Evolutionary conservation across 64 coral and sea anemone species (phyloP), one percentile per base, ranked within the genome.

Genomic region (Actinia tenebrosa): DNA sequence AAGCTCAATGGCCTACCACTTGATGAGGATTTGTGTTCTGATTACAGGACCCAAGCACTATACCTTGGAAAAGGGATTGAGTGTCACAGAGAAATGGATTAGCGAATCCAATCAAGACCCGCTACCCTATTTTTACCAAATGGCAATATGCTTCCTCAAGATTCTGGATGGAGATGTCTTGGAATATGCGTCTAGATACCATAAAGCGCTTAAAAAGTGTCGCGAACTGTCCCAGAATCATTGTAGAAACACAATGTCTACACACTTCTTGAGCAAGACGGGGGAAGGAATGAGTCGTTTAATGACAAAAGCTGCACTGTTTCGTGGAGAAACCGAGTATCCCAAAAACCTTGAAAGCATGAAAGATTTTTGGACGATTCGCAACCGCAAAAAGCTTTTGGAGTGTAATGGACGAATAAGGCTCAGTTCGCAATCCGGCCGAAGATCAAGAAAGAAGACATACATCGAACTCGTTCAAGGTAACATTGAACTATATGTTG

Each of bases 231-330:
- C 91, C 44, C 89, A 91, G 11, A 86, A 84, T 44, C 86, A 98
- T 22, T 86, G 86, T 30, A 84, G 86, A 77, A 86, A 86, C 42
- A 17, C 52, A 8, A 72, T 88, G 25, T 53, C 91, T 10, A 93
- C 89, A 23, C 86, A 91, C 37, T 98, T 63, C 46, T 75, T 98
- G 63, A 72, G 78, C 4, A 98, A 93, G 42, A 88, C 87, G 77
- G 95, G 91, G 27, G 23, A 91, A 20, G 91, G 91, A 0, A 98
- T 98, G 95, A 88, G 87, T 84, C 95, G 91, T 45, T 79, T 98
- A 25, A 53, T 93, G 0, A 98, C 81, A 1, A 83, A 66, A 5
- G 82, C 71, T 10, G 46, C 82, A 0, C 78, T 98, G 46, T 87
- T 95, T 42, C 86, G 44, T 71, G 94, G 85, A 0, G 89, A 91